These are phyloP conservation scores for Rhabdomys pumilio DNA, from an alignment of 2,797 vertebrate species.

Conservation along the genomic window DNA sequence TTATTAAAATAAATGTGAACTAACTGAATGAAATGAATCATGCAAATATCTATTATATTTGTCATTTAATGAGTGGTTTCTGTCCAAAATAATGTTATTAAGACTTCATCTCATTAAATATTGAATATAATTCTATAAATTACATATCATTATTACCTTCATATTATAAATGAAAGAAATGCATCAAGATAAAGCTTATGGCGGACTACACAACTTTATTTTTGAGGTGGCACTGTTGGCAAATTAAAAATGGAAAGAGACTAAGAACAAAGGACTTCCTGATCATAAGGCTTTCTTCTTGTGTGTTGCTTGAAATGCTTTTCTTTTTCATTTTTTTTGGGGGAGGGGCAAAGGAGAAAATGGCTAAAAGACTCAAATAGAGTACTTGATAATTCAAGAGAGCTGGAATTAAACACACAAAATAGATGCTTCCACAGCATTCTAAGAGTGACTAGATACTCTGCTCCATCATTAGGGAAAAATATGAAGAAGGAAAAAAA, in stretches of 20 bases:
- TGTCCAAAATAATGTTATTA: not conserved
- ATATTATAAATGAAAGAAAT: not conserved
- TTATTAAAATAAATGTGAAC: slow-evolving; percentile 35
- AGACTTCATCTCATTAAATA: slow-evolving; percentile 22
- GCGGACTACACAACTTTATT: not conserved
- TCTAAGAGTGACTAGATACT: not conserved
- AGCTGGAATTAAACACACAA: not conserved
- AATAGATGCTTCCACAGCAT: not conserved
- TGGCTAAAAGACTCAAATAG: not conserved
- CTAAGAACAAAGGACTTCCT: not conserved
- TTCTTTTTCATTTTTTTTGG: not conserved
- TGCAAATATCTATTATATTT: not conserved
- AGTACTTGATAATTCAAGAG: not conserved
- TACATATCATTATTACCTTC: not conserved
- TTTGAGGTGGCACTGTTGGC: not conserved
- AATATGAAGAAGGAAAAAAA: not conserved
- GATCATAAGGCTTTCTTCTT: not conserved
- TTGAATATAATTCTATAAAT: not conserved
- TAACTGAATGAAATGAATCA: not conserved
- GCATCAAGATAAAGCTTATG: slow-evolving; percentile 16
- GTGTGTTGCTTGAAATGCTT: not conserved
- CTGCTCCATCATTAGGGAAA: not conserved
- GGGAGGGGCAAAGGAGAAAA: not conserved
- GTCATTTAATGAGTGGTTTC: not conserved
- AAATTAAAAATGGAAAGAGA: not conserved